Base-by-base conservation (phyloP, 1,140 invertebrate genomes). In the Oscheius sp. region DNA sequence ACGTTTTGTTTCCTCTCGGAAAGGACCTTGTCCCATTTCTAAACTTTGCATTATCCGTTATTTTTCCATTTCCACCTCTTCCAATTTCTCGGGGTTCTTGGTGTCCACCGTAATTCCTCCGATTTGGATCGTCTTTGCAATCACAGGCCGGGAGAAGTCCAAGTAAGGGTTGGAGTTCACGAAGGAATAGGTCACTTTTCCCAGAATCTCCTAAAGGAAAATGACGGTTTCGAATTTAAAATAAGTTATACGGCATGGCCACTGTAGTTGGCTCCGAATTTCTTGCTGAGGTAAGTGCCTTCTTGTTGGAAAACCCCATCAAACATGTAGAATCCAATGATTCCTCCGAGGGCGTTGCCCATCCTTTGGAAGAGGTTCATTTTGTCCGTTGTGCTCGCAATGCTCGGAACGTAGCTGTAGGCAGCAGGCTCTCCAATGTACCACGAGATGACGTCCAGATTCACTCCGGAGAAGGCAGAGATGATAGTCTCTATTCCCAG, bases 11-110 rank as follows among this genome's bases (percentile, higher is more conserved):
- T 45, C n/a, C 68, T 67, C 36, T 45, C 3, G 26, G 42, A 34
- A 3, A 75, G 29, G 32, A 75, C 52, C 20, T 73, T 63, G 32
- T 69, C 59, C 74, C 74, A 76, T 64, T 71, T 65, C 20, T 71
- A 29, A 59, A 10, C 29, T 15, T 0, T 15, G 23, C 10, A 59
- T 28, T 15, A 59, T 15, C 1, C 55, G 23, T 28, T 31, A 59
- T 13, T 23, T 59, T 13, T 59, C 55, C 23, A 59, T 13, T 59
- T 59, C 23, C 23, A 59, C 20, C 55, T 59, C 23, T 7, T 63
- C 36, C 36, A 63, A 34, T 63, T 63, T 34, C 4, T n/a, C 32
- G 20, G 32, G 32, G 29, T 63, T 42, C 32, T 63, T 32, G 18
- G 13, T 10, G 18, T 63, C 61, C 0, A 73, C 65, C 7, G 55